Conservation (phyloP, 2,888 invertebrate genomes). For the Heteromurus nitidus region DNA sequence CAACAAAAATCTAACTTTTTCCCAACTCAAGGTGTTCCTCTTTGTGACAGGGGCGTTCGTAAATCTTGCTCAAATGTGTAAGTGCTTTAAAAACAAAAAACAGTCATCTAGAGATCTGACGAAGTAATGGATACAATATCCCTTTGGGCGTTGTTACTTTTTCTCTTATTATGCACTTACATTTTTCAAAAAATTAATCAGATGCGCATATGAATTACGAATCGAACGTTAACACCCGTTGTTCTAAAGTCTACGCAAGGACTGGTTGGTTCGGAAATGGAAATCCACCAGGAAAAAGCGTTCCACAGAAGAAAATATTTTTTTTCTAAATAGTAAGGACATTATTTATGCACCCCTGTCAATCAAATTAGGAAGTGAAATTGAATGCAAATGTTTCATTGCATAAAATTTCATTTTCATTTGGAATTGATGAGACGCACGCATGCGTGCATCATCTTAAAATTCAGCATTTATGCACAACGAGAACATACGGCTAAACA, state of each 20-base stretch:
- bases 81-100: constrained; percentile 3
- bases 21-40: constrained; percentile 36
- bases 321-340: no score
- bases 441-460: no score
- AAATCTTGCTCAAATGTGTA: constrained; percentile 8
- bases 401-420: constrained; percentile 7
- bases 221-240: not conserved
- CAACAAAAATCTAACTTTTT: not conserved
- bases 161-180: constrained; percentile 14
- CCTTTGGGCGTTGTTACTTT: constrained; percentile 53
- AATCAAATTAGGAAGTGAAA: constrained; percentile 42
- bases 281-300: not conserved
- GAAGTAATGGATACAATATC: constrained; percentile 33
- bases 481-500: not conserved
- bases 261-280: no score
- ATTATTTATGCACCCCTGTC: constrained; percentile 40
- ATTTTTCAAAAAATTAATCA: not conserved
- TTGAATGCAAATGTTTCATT: constrained; percentile 16
- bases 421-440: not conserved
- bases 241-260: not conserved
- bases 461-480: not conserved
- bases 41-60: constrained; percentile 49
- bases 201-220: not conserved
- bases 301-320: no score
- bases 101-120: constrained; percentile 40